A percentile compares a stretch with the other conserved stretches of the same genome.
These are phyloP conservation scores for Rhodophaea formosa DNA, from an alignment of 2,888 invertebrate genomes.

Conservation along the genomic window DNA sequence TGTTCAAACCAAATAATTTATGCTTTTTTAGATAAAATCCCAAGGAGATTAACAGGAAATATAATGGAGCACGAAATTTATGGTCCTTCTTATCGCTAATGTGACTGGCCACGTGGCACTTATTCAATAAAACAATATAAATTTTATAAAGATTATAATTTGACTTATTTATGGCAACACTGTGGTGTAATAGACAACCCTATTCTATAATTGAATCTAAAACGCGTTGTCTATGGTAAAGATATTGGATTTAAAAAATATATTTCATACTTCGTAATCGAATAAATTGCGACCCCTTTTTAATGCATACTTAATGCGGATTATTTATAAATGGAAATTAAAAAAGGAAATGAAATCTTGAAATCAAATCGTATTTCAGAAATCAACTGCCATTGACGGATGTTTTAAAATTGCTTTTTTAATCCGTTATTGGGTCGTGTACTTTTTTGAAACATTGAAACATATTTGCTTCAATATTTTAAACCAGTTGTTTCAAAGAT, in stretches of 20 bases:
- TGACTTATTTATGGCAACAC: conserved; percentile 35
- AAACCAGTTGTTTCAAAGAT: too few species aligned
- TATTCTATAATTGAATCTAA: conserved; percentile 29
- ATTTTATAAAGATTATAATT: conserved; percentile 56
- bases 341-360: not conserved
- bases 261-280: conserved; percentile 15
- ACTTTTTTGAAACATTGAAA: too few species aligned
- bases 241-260: not conserved
- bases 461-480: too few species aligned
- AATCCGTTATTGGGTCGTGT: too few species aligned
- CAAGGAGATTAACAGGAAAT: conserved; percentile 62
- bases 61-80: conserved; percentile 69
- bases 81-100: conserved; percentile 61
- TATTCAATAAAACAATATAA: conserved; percentile 54
- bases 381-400: too few species aligned
- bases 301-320: conserved; percentile 16
- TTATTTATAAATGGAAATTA: not conserved
- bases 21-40: conserved; percentile 56
- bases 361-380: not conserved
- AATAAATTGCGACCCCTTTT: conserved; percentile 12
- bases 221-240: conserved; percentile 16
- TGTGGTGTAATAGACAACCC: conserved; percentile 21
- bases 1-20: conserved; percentile 67
- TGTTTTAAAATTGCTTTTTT: not conserved
- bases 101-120: conserved; percentile 61